Percentiles rank a stretch among this genome's conserved stretches.
phyloP scores from a whole-genome alignment of 2,113 vertebrate genomes.

The Cynocephalus volans region DNA sequence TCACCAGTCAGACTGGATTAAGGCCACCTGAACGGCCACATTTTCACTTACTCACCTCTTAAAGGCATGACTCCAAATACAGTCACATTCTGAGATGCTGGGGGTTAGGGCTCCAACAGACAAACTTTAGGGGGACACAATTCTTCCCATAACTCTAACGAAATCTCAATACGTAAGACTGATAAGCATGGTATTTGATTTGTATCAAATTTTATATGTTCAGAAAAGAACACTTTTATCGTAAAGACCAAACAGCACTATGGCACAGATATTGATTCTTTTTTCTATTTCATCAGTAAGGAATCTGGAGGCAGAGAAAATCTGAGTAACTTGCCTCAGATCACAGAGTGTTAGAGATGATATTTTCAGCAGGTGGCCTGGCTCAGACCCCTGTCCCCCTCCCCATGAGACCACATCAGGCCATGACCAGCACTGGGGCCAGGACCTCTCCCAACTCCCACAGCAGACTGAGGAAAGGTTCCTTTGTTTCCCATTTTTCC shows the following conservation, averaged over 20 bases:
- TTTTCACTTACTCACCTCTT: neutral
- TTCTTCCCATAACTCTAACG: neutral
- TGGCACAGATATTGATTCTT: neutral
- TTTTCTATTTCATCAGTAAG: neutral
- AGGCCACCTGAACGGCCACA: neutral
- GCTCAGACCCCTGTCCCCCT: neutral
- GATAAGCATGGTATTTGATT: neutral
- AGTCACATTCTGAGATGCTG: neutral
- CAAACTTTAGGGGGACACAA: neutral
- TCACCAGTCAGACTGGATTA: neutral
- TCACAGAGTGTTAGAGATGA: neutral
- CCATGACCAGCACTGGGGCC: neutral
- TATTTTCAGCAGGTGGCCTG: neutral
- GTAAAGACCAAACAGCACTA: neutral
- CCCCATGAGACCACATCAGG: neutral
- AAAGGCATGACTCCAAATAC: neutral
- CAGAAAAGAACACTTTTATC: neutral
- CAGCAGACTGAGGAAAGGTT: neutral
- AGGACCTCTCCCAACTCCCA: neutral
- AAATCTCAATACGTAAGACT: neutral
- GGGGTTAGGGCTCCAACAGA: neutral
- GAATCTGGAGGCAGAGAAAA: neutral
- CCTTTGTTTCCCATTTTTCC: neutral
- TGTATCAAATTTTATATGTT: neutral
- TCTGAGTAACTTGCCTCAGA: neutral